Evolutionary conservation across 2,113 vertebrate genomes (phyloP).

Genomic region (Myodes glareolus): DNA sequence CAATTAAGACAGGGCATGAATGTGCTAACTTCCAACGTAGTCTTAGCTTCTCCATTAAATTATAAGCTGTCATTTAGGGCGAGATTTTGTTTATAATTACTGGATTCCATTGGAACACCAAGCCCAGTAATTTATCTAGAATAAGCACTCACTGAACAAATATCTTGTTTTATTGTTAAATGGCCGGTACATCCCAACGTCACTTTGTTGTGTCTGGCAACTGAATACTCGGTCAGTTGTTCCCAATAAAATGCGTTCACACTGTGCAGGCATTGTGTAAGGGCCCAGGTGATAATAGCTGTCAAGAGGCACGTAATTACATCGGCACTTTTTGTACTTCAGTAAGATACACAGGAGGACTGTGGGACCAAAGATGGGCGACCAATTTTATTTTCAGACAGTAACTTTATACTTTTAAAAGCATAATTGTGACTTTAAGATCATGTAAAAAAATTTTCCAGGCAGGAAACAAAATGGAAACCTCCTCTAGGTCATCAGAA

Average conservation of each 20-base stretch:
- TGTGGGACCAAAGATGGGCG: neutral
- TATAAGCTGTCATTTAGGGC: neutral
- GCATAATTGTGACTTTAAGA: slow-evolving; percentile 24
- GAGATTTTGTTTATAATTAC: slow-evolving; percentile 18
- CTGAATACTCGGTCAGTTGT: neutral
- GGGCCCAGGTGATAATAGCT: neutral
- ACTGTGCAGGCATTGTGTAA: slow-evolving; percentile 30
- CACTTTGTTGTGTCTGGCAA: neutral
- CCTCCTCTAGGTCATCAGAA: slow-evolving; percentile 47
- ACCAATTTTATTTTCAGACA: neutral
- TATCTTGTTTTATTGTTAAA: slow-evolving; percentile 19
- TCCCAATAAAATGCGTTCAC: slow-evolving; percentile 5
- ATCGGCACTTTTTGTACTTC: neutral
- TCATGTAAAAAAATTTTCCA: neutral
- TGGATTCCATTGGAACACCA: neutral
- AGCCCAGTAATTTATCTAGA: slow-evolving; percentile 2
- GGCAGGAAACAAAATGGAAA: neutral
- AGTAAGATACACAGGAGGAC: neutral
- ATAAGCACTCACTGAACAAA: slow-evolving; percentile 20
- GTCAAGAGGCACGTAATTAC: neutral
- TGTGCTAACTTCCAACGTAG: neutral
- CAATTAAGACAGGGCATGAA: neutral
- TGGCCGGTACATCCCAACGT: neutral
- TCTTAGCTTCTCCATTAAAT: slow-evolving; percentile 23
- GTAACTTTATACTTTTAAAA: slow-evolving; percentile 11